A percentile compares a stretch with the other conserved stretches of the same genome.
Conservation (phyloP, 2,888 invertebrate genomes). For the Belgica antarctica region DNA sequence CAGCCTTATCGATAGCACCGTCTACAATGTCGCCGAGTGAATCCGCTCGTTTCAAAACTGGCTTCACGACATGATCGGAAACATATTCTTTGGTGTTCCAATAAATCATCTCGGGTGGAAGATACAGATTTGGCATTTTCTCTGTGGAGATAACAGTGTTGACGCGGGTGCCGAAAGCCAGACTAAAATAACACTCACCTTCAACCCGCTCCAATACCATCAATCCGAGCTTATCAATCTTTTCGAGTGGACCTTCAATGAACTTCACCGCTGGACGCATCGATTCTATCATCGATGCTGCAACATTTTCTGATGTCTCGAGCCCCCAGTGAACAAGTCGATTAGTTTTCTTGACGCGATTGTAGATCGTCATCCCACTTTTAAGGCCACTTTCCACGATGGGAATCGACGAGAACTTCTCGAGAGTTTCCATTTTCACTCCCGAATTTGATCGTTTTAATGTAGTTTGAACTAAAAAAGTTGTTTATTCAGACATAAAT, state of each 20-base stretch:
- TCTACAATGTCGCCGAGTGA: conserved; percentile 76
- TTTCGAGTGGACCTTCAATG: conserved; percentile 69
- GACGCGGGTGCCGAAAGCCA: no score
- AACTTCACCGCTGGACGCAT: conserved; percentile 70
- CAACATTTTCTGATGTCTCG: conserved; percentile 70
- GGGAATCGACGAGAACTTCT: conserved; percentile 22
- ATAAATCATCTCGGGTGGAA: conserved; percentile 82
- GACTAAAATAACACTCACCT: no score
- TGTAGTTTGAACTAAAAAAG: background rate
- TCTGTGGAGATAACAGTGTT: no score
- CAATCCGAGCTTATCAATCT: conserved; percentile 74
- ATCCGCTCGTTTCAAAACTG: conserved; percentile 74
- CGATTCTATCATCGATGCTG: conserved; percentile 69
- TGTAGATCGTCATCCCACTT: background rate
- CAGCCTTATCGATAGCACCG: conserved; percentile 72
- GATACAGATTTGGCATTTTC: conserved; percentile 74
- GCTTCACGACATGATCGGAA: conserved; percentile 62
- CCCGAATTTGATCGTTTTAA: background rate
- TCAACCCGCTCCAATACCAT: conserved; percentile 83
- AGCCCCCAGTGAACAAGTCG: conserved; percentile 73
- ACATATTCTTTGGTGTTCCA: conserved; percentile 77
- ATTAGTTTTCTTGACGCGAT: conserved; percentile 60
- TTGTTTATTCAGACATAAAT: no score
- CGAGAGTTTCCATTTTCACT: conserved; percentile 24
- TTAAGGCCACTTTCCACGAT: conserved; percentile 19